A percentile compares a stretch with the other conserved stretches of the same genome.
phyloP scores from a whole-genome alignment of 2,113 vertebrate species.

The Calyptomena viridis region DNA sequence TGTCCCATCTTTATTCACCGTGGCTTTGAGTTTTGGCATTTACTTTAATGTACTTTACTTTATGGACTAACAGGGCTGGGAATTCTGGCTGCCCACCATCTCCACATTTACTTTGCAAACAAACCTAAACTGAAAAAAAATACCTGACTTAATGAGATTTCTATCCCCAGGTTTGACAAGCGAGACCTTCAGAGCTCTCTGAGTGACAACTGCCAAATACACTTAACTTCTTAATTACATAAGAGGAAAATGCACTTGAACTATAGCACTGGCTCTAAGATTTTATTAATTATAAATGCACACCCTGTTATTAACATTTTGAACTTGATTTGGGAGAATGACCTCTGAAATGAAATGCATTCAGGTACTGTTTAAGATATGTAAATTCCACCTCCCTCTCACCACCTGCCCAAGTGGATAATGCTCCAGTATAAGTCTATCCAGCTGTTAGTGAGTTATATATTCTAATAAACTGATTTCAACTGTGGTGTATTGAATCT shows the following conservation, averaged over 20 bases:
- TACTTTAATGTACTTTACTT: neutral
- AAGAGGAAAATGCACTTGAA: conserved; percentile 71
- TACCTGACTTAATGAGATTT: conserved; percentile 67
- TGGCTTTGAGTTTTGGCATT: neutral
- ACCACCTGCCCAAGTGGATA: conserved; percentile 11
- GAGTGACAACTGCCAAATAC: conserved; percentile 82
- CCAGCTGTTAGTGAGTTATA: conserved; percentile 50
- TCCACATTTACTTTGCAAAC: neutral
- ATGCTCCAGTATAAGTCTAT: neutral
- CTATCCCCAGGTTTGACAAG: conserved; percentile 40
- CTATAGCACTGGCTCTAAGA: conserved; percentile 52
- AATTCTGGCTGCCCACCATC: neutral
- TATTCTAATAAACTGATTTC: conserved; percentile 58
- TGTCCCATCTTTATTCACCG: neutral
- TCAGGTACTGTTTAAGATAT: conserved; percentile 45
- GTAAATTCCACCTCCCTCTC: conserved; percentile 16
- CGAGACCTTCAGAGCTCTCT: conserved; percentile 44
- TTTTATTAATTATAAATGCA: conserved; percentile 79
- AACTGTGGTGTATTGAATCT: conserved; percentile 42
- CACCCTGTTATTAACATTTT: conserved; percentile 86
- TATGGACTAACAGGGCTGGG: neutral
- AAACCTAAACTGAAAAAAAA: neutral
- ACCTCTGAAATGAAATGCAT: conserved; percentile 71
- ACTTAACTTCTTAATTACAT: conserved; percentile 81
- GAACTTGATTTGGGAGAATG: conserved; percentile 82